Conservation (phyloP, 92 coral and sea anemone genomes). For the Phenganax marumi region DNA sequence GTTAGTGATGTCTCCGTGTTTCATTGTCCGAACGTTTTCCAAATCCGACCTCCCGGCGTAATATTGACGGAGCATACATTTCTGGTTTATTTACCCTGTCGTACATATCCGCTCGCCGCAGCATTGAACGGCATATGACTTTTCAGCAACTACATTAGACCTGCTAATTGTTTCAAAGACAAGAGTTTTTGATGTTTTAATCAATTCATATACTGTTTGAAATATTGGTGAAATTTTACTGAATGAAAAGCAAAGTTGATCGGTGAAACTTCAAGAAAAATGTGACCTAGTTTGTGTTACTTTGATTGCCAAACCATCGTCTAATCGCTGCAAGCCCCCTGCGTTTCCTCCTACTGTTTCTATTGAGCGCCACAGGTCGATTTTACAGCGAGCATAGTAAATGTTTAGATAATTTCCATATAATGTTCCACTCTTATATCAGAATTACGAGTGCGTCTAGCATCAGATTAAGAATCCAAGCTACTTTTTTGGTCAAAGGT, state of each 20-base stretch:
- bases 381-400: background rate
- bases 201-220: background rate
- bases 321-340: slow-evolving; percentile 17
- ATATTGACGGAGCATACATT: background rate
- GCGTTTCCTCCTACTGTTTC: background rate
- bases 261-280: background rate
- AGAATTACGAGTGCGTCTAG: background rate
- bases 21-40: background rate
- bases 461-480: background rate
- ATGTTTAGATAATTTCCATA: slow-evolving; percentile 24
- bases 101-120: slow-evolving; percentile 16
- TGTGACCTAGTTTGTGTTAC: slow-evolving; percentile 18
- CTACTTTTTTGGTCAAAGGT: slow-evolving; percentile 16
- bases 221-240: background rate
- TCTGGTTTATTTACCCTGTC: background rate
- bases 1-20: background rate
- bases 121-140: background rate
- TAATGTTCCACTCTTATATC: background rate
- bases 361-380: slow-evolving; percentile 2
- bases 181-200: background rate
- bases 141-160: background rate
- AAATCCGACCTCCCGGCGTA: slow-evolving; percentile 26
- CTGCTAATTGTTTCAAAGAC: slow-evolving; percentile 27
- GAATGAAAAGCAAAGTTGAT: background rate
- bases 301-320: slow-evolving; percentile 27